Conservation (phyloP, 2,888 invertebrate genomes). For the Folsomia candida region DNA sequence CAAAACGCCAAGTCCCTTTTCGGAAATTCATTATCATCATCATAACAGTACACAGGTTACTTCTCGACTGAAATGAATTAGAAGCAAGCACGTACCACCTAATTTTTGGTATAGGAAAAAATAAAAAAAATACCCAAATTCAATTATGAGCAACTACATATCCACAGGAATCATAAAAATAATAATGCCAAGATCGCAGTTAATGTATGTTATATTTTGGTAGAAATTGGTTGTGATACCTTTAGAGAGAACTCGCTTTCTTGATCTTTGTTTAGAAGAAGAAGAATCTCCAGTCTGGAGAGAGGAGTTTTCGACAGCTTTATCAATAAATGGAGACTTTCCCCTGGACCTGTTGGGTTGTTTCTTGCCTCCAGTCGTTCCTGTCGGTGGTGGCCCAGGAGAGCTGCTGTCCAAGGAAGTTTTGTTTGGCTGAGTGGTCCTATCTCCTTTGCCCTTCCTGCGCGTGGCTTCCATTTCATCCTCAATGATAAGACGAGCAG, state of each 20-base stretch:
- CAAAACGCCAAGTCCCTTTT: too few relatives aligned
- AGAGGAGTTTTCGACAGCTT: conserved; percentile 18
- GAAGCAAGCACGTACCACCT: too few relatives aligned
- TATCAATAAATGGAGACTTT: conserved; percentile 22
- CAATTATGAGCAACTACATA: neutral
- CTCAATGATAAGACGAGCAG: conserved; percentile 48
- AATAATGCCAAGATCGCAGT: too few relatives aligned
- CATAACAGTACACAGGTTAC: too few relatives aligned
- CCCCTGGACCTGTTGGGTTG: conserved; percentile 1
- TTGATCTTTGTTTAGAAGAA: conserved; percentile 20
- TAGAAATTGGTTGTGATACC: conserved; percentile 21
- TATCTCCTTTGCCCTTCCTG: conserved; percentile 40
- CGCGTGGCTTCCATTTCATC: conserved; percentile 50
- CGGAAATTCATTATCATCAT: too few relatives aligned
- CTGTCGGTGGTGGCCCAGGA: neutral
- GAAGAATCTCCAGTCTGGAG: neutral
- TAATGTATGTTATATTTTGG: too few relatives aligned
- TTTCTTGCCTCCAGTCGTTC: conserved; percentile 7
- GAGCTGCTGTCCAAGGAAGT: neutral
- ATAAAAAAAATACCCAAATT: too few relatives aligned
- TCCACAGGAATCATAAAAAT: neutral
- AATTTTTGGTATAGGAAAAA: too few relatives aligned
- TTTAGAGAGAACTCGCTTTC: conserved; percentile 21
- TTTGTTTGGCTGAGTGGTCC: conserved; percentile 4
- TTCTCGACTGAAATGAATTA: too few relatives aligned